Base-by-base conservation (phyloP, 2,888 invertebrate species). In the Rutpela maculata region DNA sequence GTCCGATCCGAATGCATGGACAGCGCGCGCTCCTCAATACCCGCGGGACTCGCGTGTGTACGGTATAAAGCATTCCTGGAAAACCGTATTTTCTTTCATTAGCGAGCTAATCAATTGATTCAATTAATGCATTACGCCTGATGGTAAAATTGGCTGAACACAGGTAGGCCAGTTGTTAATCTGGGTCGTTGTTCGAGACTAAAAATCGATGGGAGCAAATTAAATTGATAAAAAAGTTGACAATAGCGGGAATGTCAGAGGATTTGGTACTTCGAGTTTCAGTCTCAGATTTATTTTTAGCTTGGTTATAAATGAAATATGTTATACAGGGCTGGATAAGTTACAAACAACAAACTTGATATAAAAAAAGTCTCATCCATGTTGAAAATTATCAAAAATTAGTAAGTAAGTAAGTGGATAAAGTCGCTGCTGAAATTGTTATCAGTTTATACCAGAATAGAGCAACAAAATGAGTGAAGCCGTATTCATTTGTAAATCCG, bases 61-160 rank as follows among this genome's bases (percentile, higher is more conserved):
- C 19, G 59, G 19, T 18, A 59, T 10, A 59, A 59, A 59, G 59
- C 18, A 3, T 59, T 59, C 59, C 59, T 59, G 59, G 59, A 59
- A 59, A 59, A 5, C 18, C 19, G 19, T 59, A 59, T 59, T 59
- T 59, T 59, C 59, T 59, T 59, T 59, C 18, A 59, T 59, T 59
- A 59, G 59, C 63, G 17, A 11, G 35, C 19, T 66, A 66, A 43
- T 43, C 38, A 66, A 66, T 66, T 43, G 43, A 66, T 66, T 66
- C 65, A 50, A 66, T 66, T 66, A 66, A 43, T 43, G 43, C 19
- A 66, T 38, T 43, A 38, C 19, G 65, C 43, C 43, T 17, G 43
- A 19, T 19, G 38, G 43, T 12, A 22, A 19, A 59, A 22, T 11
- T 12, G 19, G 18, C 0, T 5, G 15, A 59, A 18, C 59, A 15